A percentile compares a stretch with the other conserved stretches of the same genome.
These are phyloP conservation scores for Petrocephalus sullivani DNA, from an alignment of 2,797 vertebrate species.

Conservation along the genomic window DNA sequence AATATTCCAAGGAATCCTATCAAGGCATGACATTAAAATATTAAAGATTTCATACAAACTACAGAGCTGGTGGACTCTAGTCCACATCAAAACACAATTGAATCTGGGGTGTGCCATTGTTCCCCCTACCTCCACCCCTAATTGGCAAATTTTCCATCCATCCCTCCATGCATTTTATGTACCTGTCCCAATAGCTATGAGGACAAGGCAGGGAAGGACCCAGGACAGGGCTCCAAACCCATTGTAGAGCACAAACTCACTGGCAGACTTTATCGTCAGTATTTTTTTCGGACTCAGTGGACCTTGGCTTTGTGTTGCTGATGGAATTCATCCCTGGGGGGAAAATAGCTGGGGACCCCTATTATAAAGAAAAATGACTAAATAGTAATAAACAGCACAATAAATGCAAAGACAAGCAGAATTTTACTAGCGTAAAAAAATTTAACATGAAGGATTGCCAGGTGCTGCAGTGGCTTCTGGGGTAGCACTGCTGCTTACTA, in stretches of 20 bases:
- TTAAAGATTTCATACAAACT: not conserved
- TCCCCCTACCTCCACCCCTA: not conserved
- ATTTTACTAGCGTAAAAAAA: not conserved
- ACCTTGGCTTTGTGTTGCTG: not conserved
- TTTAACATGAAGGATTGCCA: not conserved
- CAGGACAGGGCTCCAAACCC: not conserved
- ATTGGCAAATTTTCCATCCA: not conserved
- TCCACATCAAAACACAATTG: not conserved
- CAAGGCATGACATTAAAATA: not conserved
- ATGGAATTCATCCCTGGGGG: not conserved
- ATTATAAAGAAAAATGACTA: constrained; percentile 5
- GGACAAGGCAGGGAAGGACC: not conserved
- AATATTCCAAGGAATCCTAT: not conserved
- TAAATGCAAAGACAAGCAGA: not conserved
- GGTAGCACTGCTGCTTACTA: not conserved
- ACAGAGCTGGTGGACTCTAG: not conserved
- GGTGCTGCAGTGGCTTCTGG: not conserved
- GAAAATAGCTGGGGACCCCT: constrained; percentile 1
- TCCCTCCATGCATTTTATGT: not conserved
- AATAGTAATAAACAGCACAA: constrained; percentile 9
- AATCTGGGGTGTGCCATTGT: not conserved
- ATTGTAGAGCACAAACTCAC: not conserved
- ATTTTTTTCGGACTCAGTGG: not conserved
- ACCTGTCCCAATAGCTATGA: not conserved
- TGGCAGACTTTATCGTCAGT: not conserved